These are phyloP conservation scores for Sinella curviseta DNA, from an alignment of 1,140 invertebrate genomes.

Conservation along the genomic window DNA sequence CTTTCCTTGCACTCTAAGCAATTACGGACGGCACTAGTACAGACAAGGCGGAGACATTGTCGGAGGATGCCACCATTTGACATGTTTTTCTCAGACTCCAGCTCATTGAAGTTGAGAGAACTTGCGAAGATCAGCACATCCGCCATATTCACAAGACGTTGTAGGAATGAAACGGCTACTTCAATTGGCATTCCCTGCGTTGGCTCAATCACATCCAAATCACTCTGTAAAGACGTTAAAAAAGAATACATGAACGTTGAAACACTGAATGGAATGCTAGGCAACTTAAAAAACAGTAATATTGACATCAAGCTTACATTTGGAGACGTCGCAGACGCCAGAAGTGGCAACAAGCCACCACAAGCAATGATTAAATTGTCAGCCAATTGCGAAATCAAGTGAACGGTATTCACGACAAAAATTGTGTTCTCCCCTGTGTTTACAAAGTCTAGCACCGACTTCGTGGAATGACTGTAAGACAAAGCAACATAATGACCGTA, in stretches of 20 bases:
- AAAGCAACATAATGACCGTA: constrained; percentile 35
- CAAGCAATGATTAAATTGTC: constrained; percentile 99
- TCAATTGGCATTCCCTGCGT: constrained; percentile 98
- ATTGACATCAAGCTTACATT: constrained; percentile 71
- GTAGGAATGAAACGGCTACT: constrained; percentile 93
- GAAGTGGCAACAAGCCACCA: constrained; percentile 90
- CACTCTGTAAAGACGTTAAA: constrained; percentile 69
- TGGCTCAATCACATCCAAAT: constrained; percentile 96
- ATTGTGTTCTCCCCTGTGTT: constrained; percentile 97
- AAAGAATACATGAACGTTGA: background rate
- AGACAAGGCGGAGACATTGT: constrained; percentile 92
- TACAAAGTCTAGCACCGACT: constrained; percentile 95
- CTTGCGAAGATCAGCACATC: constrained; percentile 98
- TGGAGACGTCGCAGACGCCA: constrained; percentile 97
- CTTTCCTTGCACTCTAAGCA: constrained; percentile 97
- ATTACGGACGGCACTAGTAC: constrained; percentile 85
- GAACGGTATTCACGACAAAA: constrained; percentile 98
- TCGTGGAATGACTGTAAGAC: constrained; percentile 86
- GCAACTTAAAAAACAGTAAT: background rate
- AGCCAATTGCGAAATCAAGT: constrained; percentile 96
- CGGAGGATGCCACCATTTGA: constrained; percentile 96
- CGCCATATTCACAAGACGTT: constrained; percentile 95
- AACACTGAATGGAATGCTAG: too few relatives aligned
- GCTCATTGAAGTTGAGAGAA: constrained; percentile 92
- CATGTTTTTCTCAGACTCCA: constrained; percentile 99